Conservation (phyloP, 2,797 vertebrate genomes). For the Pseudochirops corinnae region DNA sequence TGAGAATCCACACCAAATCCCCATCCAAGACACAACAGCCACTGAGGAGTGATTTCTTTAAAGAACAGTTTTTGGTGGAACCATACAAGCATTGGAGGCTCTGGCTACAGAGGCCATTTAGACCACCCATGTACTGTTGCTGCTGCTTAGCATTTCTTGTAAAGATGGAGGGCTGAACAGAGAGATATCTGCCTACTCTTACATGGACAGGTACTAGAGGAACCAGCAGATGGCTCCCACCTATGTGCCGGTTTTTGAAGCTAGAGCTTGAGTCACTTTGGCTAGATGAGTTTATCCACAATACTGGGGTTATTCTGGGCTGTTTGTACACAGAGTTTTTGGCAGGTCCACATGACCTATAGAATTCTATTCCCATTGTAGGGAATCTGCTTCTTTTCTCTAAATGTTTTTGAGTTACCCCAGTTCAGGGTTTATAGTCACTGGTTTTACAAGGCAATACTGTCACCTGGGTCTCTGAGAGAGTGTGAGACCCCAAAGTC, state of each 20-base stretch:
- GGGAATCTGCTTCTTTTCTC: not conserved
- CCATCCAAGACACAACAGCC: not conserved
- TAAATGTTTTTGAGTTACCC: not conserved
- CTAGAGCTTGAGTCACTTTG: too few relatives aligned
- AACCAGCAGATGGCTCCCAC: not conserved
- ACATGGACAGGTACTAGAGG: not conserved
- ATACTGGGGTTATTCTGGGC: not conserved
- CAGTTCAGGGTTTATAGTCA: not conserved
- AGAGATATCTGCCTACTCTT: not conserved
- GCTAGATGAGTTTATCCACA: too few relatives aligned
- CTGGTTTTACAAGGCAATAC: not conserved
- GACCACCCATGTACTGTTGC: conserved; percentile 51
- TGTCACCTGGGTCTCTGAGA: not conserved
- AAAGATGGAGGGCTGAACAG: not conserved
- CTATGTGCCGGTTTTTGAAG: not conserved
- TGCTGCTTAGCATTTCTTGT: not conserved
- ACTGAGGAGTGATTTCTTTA: not conserved
- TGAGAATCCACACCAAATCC: not conserved
- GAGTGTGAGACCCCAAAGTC: not conserved
- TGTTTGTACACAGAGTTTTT: not conserved
- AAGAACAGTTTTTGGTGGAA: not conserved
- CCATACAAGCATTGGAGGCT: not conserved
- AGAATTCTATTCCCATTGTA: not conserved
- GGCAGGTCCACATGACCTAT: not conserved
- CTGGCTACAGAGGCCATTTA: not conserved